These are phyloP conservation scores for Poecilia wingei DNA, from an alignment of 2,797 vertebrate genomes.

Conservation along the genomic window DNA sequence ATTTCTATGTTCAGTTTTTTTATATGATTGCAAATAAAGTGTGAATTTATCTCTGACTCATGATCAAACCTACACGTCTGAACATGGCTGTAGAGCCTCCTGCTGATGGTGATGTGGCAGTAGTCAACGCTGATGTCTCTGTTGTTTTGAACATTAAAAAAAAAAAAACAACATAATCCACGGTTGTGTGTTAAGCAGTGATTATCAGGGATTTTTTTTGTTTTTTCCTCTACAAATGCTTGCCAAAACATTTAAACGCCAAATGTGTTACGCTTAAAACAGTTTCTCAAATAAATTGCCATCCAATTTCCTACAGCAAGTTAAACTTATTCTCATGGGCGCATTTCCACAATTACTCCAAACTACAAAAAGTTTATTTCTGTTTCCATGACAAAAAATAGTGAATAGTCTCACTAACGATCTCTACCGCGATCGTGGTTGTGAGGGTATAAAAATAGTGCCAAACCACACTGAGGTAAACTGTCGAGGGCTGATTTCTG, in stretches of 20 bases:
- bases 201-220: background rate
- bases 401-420: constrained; percentile 14
- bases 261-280: constrained; percentile 1
- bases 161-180: background rate
- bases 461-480: constrained; percentile 1
- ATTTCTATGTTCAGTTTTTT: background rate
- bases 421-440: background rate
- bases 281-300: background rate
- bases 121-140: background rate
- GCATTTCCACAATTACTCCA: background rate
- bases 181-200: background rate
- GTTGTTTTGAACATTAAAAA: background rate
- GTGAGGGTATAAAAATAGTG: background rate
- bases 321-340: constrained; percentile 5
- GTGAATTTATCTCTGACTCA: constrained; percentile 16
- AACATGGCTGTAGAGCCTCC: background rate
- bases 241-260: background rate
- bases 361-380: constrained; percentile 3
- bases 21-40: constrained; percentile 4
- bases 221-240: background rate
- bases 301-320: background rate
- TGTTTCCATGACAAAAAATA: constrained; percentile 35
- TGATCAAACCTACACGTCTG: constrained; percentile 16
- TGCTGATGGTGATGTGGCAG: constrained; percentile 1
- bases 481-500: background rate